Base-by-base conservation (phyloP, 2,797 vertebrate genomes). In the Kryptolebias ocellatus region DNA sequence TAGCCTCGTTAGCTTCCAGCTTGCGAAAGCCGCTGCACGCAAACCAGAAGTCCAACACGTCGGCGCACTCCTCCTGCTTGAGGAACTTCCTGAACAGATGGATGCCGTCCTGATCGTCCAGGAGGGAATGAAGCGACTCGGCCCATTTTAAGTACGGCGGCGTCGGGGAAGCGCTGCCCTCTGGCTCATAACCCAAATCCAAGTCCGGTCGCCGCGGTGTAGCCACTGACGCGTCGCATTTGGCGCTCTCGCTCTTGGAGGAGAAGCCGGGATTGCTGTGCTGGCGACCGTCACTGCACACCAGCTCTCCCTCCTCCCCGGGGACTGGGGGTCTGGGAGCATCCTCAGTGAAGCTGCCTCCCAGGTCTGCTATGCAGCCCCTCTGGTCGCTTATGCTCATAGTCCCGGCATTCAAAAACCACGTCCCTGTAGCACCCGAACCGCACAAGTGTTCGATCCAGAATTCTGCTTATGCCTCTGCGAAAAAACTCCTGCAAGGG, bases 11-110 rank as follows among this genome's bases (percentile, higher is more conserved):
- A 0, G 93, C 93, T 80, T 97, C 97, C 54, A 97, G 94, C 80
- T 98, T 98, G 64, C 96, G 94, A 89, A 99, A 99, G 83, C 98
- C 98, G 0, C 95, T 99, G 93, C 98, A 99, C 0, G 96, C 97
- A 50, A 99, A 99, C 98, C 98, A 99, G 91, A 99, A 99, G 93
- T 99, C 97, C 92, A 99, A 89, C 90, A 98, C 87, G 72, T 99
- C 98, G 0, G 94, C 96, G 0, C 97, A 98, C 57, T 94, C 95
- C 89, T 98, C 97, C 85, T 97, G 96, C 83, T 95, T 95, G 80
- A 99, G 95, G 85, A 99, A 99, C 80, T 93, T 95, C 90, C 96
- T 92, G 79, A 99, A 99, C 74, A 99, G 93, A 72, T 95, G 95
- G 79, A 98, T 99, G 68, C 98, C 98, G 2, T 99, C 98, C 83